Percentiles rank a stretch among this genome's conserved stretches.
These are phyloP conservation scores for Diloba caeruleocephala DNA, from an alignment of 2,888 invertebrate genomes.

Conservation along the genomic window DNA sequence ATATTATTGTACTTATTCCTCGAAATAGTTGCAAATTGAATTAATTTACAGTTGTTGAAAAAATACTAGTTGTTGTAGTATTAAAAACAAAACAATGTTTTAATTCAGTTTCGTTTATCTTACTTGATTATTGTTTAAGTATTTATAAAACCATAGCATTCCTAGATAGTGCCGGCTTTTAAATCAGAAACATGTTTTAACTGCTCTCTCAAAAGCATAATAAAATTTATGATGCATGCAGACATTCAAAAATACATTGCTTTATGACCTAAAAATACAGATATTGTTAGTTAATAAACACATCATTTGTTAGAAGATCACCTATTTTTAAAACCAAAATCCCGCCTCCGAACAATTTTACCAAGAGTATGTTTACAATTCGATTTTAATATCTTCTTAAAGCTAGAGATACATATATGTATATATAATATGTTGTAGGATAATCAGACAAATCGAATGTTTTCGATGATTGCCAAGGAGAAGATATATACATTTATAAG, in stretches of 20 bases:
- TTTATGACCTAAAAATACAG: conserved; percentile 48
- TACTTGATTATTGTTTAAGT: not conserved
- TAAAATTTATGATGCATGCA: conserved; percentile 63
- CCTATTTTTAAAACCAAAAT: too few relatives aligned
- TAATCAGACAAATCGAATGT: too few relatives aligned
- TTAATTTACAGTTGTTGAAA: too few relatives aligned
- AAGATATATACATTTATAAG: not conserved
- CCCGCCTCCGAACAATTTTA: too few relatives aligned
- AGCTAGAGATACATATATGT: too few relatives aligned
- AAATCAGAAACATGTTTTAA: conserved; percentile 55
- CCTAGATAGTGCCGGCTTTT: conserved; percentile 33
- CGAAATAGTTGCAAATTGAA: too few relatives aligned
- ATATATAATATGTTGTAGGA: too few relatives aligned
- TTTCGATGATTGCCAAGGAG: too few relatives aligned
- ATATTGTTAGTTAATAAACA: conserved; percentile 30
- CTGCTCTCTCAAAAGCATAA: conserved; percentile 55
- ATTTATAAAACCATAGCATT: conserved; percentile 12
- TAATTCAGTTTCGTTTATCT: too few relatives aligned
- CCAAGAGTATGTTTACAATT: not conserved
- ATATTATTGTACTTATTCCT: too few relatives aligned
- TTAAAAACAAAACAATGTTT: too few relatives aligned
- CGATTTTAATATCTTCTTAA: not conserved
- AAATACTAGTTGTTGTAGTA: too few relatives aligned
- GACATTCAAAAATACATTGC: conserved; percentile 53
- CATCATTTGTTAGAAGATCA: not conserved